A percentile compares a stretch with the other conserved stretches of the same genome.
Conservation (phyloP, 2,113 vertebrate genomes). For the Tenebrosternarchus preto region DNA sequence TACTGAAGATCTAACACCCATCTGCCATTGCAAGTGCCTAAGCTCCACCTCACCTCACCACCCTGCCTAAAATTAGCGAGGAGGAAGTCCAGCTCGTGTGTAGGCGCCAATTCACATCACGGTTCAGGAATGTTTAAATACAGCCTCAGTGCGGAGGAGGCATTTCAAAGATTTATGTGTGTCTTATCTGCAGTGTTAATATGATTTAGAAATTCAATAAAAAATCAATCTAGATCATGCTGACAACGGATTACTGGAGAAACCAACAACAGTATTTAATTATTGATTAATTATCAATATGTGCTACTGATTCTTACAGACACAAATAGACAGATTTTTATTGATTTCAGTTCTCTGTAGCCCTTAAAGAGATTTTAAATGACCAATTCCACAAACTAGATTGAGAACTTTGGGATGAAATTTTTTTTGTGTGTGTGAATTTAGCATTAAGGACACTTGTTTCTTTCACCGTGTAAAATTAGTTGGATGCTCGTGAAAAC, state of each 20-base stretch:
- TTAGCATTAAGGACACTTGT: not conserved
- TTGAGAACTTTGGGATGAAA: not conserved
- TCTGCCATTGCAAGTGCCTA: conserved; percentile 41
- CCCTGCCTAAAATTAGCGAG: conserved; percentile 21
- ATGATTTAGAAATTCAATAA: conserved; percentile 2
- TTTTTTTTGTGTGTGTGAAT: not conserved
- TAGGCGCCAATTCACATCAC: conserved; percentile 17
- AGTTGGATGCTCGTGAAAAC: conserved; percentile 36
- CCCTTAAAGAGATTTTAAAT: not conserved
- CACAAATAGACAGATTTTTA: too few species aligned
- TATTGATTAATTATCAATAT: not conserved
- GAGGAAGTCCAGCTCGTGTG: not conserved
- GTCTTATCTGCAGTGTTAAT: conserved; percentile 8
- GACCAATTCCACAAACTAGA: not conserved
- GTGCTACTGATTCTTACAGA: not conserved
- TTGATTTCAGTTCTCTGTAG: not conserved
- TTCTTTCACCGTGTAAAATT: conserved; percentile 38
- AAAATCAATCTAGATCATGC: not conserved
- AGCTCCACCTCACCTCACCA: conserved; percentile 29
- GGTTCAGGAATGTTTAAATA: conserved; percentile 38
- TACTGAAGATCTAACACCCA: conserved; percentile 43
- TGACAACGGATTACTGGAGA: conserved; percentile 19
- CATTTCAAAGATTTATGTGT: conserved; percentile 16
- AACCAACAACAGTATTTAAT: not conserved
- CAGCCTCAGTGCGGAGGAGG: conserved; percentile 11